Conservation (phyloP, 1,140 invertebrate genomes). For the Hormaphis cornu region DNA sequence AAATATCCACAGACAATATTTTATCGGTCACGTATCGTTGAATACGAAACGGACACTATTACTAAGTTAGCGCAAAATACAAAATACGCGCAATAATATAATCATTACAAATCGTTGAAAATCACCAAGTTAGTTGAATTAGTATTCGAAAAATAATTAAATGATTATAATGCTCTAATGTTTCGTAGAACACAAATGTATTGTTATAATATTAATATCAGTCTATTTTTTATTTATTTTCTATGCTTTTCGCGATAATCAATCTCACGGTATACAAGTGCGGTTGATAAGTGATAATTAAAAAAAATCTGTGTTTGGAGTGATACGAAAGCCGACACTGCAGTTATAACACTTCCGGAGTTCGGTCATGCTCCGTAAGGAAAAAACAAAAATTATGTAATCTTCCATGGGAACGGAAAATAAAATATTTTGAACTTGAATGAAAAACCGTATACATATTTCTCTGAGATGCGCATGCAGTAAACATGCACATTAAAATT, state of each 20-base stretch:
- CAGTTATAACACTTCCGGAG: slow-evolving; percentile 21
- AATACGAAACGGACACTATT: background rate
- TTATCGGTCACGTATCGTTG: background rate
- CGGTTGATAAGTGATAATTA: slow-evolving; percentile 5
- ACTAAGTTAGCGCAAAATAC: no score
- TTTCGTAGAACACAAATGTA: no score
- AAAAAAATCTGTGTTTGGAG: background rate
- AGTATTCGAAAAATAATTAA: no score
- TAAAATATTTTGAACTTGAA: slow-evolving; percentile 5
- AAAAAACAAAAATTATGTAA: background rate
- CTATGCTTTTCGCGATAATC: background rate
- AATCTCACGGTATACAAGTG: background rate
- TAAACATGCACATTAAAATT: background rate
- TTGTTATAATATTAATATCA: background rate
- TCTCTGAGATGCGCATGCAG: background rate
- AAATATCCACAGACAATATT: background rate
- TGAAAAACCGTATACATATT: background rate
- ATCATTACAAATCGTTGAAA: no score
- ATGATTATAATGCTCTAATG: no score
- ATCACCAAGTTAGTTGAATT: no score
- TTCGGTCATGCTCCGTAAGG: background rate
- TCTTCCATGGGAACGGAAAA: background rate
- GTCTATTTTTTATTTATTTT: background rate
- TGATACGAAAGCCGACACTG: background rate
- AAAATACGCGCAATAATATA: no score